Evolutionary conservation across 2,888 invertebrate species (phyloP).

Genomic region (Steinernema scapterisci): DNA sequence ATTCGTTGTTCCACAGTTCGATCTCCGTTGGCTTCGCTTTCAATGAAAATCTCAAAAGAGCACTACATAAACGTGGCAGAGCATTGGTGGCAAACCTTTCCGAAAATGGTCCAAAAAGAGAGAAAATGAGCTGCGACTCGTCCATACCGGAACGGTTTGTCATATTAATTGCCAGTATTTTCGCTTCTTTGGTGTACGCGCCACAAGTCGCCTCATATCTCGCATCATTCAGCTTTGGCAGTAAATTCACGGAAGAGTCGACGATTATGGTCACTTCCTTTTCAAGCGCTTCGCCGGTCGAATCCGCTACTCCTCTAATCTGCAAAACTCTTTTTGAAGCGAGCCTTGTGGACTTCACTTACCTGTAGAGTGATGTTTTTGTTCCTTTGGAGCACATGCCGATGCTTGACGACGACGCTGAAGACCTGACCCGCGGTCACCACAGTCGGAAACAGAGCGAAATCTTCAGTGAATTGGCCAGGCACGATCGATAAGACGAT

Average conservation of each 20-base stretch:
- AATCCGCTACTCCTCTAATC: background rate
- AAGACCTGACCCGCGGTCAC: constrained; percentile 1
- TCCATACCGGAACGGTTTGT: background rate
- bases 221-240: background rate
- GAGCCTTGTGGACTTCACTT: too few species aligned
- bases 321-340: too few species aligned
- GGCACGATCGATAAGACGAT: background rate
- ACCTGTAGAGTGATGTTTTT: constrained; percentile 20
- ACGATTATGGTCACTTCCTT: background rate
- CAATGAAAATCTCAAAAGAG: background rate
- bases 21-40: background rate
- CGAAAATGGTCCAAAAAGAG: constrained; percentile 10
- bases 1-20: constrained; percentile 3
- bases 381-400: constrained; percentile 1
- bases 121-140: constrained; percentile 1
- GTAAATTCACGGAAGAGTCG: background rate
- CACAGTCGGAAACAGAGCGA: constrained; percentile 4
- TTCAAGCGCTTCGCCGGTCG: background rate
- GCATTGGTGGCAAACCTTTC: background rate
- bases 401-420: constrained; percentile 3
- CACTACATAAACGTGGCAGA: background rate
- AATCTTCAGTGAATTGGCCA: background rate
- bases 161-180: background rate
- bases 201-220: background rate
- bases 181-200: background rate